A percentile compares a stretch with the other conserved stretches of the same genome.
Evolutionary conservation across 2,888 invertebrate genomes (phyloP).

Genomic region (Cheilosia vulpina): DNA sequence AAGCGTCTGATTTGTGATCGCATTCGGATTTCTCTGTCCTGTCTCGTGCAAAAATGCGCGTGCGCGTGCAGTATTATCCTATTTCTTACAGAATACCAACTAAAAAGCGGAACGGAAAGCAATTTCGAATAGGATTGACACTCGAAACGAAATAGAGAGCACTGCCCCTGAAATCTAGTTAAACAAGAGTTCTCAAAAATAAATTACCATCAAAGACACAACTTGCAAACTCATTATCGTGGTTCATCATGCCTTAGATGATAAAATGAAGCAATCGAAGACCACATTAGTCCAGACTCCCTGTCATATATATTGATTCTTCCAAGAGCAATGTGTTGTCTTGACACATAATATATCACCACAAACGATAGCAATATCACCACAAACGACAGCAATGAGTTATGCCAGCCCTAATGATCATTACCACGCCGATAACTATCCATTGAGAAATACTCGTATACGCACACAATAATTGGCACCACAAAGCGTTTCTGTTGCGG

Average conservation of each 20-base stretch:
- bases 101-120: no score
- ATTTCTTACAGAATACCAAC: no score
- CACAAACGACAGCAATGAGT: slow-evolving; percentile 28
- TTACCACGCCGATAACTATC: slow-evolving; percentile 36
- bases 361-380: slow-evolving; percentile 39
- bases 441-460: slow-evolving; percentile 3
- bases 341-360: slow-evolving; percentile 54
- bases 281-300: slow-evolving; percentile 9
- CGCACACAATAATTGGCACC: slow-evolving; percentile 29
- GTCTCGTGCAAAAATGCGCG: no score
- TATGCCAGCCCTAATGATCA: slow-evolving; percentile 28
- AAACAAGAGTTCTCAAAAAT: no score
- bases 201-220: no score
- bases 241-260: neutral
- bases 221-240: neutral
- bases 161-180: no score
- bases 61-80: no score
- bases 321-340: slow-evolving; percentile 21
- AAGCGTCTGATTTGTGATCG: no score
- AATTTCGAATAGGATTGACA: no score
- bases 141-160: no score
- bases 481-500: slow-evolving; percentile 10
- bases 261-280: slow-evolving; percentile 12
- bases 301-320: slow-evolving; percentile 43
- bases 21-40: no score